These are phyloP conservation scores for Theristicus caerulescens DNA, from an alignment of 2,113 vertebrate species.

Conservation along the genomic window DNA sequence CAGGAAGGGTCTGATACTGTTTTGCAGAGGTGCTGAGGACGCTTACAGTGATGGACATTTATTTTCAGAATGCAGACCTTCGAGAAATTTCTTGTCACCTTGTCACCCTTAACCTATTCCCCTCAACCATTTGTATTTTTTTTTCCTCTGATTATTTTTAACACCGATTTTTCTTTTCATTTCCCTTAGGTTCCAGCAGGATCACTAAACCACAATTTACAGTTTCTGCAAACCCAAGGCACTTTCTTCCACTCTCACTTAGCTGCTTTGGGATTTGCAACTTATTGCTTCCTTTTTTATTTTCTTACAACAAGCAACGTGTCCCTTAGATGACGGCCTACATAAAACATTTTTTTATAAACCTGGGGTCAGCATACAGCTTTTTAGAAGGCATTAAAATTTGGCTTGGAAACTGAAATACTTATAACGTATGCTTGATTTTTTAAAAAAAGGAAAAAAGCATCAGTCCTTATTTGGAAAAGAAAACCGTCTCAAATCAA, in stretches of 20 bases:
- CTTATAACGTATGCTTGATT: background rate
- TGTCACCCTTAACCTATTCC: background rate
- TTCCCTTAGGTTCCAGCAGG: conserved; percentile 57
- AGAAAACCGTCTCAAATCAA: background rate
- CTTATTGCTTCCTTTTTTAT: conserved; percentile 70
- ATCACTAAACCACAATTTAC: conserved; percentile 75
- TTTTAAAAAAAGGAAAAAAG: background rate
- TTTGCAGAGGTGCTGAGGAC: background rate
- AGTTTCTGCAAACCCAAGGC: conserved; percentile 63
- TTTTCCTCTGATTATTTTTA: conserved; percentile 60
- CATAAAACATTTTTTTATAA: conserved; percentile 68
- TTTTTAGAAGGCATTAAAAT: conserved; percentile 52
- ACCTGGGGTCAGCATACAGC: conserved; percentile 43
- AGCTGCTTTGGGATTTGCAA: conserved; percentile 76
- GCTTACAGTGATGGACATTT: background rate
- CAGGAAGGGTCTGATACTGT: background rate
- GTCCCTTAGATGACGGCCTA: conserved; percentile 51
- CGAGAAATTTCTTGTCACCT: background rate
- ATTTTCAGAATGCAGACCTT: background rate
- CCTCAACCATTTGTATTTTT: conserved; percentile 8
- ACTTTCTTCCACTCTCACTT: conserved; percentile 69
- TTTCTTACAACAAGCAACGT: conserved; percentile 62
- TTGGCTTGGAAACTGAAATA: conserved; percentile 32
- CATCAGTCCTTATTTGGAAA: background rate
- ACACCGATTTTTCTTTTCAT: conserved; percentile 58